phyloP scores from a whole-genome alignment of 1,140 invertebrate genomes.

The Drosophila guanche region DNA sequence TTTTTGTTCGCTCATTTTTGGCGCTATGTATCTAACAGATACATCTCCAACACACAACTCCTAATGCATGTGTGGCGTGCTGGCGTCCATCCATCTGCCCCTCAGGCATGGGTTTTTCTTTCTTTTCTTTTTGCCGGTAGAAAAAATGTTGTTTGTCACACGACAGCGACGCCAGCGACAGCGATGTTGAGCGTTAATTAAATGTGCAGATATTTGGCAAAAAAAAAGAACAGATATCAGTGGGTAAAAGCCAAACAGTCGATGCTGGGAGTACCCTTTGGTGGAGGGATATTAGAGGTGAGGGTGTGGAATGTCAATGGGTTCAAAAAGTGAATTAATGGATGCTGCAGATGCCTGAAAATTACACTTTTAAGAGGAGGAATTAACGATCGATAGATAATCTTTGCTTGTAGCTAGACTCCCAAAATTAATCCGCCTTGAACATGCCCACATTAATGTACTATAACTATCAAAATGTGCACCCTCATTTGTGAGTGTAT shows the following conservation, averaged over 20 bases:
- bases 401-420: too few relatives aligned
- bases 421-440: too few relatives aligned
- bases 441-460: too few relatives aligned
- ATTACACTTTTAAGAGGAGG: too few relatives aligned
- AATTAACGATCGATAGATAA: too few relatives aligned
- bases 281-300: too few relatives aligned
- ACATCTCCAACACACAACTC: slow-evolving; percentile 53
- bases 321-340: too few relatives aligned
- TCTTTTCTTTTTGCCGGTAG: slow-evolving; percentile 15
- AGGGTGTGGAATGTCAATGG: not conserved
- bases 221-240: not conserved
- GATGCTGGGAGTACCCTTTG: not conserved
- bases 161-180: slow-evolving; percentile 1
- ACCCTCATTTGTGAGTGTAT: too few relatives aligned
- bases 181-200: slow-evolving; percentile 49
- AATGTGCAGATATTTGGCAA: slow-evolving; percentile 43
- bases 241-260: not conserved
- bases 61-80: slow-evolving; percentile 67
- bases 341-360: too few relatives aligned
- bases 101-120: slow-evolving; percentile 9
- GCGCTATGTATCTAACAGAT: slow-evolving; percentile 58
- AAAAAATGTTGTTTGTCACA: slow-evolving; percentile 44
- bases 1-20: not conserved
- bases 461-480: too few relatives aligned
- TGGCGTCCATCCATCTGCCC: slow-evolving; percentile 42